A percentile compares a stretch with the other conserved stretches of the same genome.
Evolutionary conservation across 2,113 vertebrate genomes (phyloP).

Genomic region (Herpetotheres cachinnans): DNA sequence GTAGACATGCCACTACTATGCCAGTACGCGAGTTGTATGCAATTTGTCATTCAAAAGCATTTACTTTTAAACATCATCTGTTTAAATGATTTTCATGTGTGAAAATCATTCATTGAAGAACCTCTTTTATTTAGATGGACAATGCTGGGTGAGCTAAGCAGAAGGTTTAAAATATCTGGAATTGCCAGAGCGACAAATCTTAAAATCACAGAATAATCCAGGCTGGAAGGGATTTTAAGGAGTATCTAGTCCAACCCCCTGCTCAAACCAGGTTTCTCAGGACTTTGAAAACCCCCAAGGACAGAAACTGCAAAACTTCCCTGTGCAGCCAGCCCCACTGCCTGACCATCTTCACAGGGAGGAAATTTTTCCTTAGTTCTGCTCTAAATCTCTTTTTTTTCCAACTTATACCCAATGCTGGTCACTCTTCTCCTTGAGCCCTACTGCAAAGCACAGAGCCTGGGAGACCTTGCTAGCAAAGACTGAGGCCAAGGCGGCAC

Average conservation of each 20-base stretch:
- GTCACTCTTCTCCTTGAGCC: background rate
- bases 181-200: background rate
- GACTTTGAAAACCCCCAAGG: background rate
- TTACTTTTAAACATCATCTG: background rate
- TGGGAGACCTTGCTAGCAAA: background rate
- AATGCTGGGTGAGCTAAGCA: background rate
- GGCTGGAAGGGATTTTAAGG: background rate
- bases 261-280: background rate
- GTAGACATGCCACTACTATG: background rate
- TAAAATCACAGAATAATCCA: background rate
- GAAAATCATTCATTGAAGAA: background rate
- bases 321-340: background rate
- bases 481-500: background rate
- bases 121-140: background rate
- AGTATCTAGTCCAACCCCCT: background rate
- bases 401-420: rapidly evolving
- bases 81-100: background rate
- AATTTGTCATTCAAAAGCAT: background rate
- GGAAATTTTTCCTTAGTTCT: background rate
- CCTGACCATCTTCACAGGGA: background rate
- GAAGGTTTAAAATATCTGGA: background rate
- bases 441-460: background rate
- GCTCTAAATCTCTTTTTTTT: background rate
- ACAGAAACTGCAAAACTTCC: background rate
- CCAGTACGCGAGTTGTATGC: background rate